These are phyloP conservation scores for Ptiloglossa arizonensis DNA, from an alignment of 1,140 invertebrate species.

Conservation along the genomic window DNA sequence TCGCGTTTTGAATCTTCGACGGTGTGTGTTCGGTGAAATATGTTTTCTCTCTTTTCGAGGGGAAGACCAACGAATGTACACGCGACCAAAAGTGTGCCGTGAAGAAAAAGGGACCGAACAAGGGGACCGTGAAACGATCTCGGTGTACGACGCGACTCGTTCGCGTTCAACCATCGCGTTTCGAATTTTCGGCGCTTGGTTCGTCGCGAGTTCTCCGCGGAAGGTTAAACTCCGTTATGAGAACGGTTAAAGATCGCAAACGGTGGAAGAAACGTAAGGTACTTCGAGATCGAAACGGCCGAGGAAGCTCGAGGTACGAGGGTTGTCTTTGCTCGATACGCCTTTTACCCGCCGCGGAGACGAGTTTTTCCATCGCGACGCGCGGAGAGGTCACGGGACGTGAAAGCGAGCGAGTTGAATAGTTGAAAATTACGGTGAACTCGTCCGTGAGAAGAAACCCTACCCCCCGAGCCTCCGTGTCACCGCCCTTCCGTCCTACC, in stretches of 20 bases:
- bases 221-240: neutral
- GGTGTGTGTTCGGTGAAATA: no score
- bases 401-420: constrained; percentile 58
- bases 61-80: neutral
- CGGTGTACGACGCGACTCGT: neutral
- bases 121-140: neutral
- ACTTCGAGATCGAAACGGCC: neutral
- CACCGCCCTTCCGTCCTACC: no score
- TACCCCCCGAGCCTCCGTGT: constrained; percentile 2
- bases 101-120: neutral
- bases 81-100: neutral
- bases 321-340: constrained; percentile 5
- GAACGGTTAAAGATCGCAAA: neutral
- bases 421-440: constrained; percentile 66
- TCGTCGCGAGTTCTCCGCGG: neutral
- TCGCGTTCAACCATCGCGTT: neutral
- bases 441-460: constrained; percentile 52
- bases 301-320: neutral
- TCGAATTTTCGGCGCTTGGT: neutral
- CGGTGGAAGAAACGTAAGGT: neutral
- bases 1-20: neutral
- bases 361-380: constrained; percentile 28
- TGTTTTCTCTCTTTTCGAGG: no score
- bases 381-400: neutral
- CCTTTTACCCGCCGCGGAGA: neutral